phyloP scores from a whole-genome alignment of 2,888 invertebrate species.

The Philhelius pedissequus region DNA sequence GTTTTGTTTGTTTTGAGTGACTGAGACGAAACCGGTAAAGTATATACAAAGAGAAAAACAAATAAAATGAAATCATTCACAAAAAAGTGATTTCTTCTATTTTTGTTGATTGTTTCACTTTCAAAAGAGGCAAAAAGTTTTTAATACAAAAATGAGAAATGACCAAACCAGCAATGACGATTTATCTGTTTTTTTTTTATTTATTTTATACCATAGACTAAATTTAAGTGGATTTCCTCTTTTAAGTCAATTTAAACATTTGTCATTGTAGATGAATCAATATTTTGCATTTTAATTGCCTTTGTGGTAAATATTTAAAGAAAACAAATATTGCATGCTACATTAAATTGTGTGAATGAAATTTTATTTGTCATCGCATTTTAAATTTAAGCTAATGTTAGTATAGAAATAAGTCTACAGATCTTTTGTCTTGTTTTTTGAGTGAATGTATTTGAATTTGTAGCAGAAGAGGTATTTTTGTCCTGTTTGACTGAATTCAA shows the following conservation, averaged over 20 bases:
- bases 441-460: too few relatives aligned
- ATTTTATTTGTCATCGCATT: neutral
- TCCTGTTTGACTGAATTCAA: too few relatives aligned
- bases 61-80: conserved; percentile 2
- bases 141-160: neutral
- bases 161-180: neutral
- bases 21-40: neutral
- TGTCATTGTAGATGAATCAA: neutral
- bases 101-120: conserved; percentile 61
- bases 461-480: too few relatives aligned
- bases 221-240: neutral
- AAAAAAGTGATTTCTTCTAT: conserved; percentile 31
- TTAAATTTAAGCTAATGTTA: too few relatives aligned
- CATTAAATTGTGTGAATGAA: neutral
- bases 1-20: neutral
- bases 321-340: neutral
- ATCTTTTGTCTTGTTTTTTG: too few relatives aligned
- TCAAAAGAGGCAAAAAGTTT: neutral
- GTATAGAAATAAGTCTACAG: too few relatives aligned
- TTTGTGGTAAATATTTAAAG: neutral
- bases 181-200: neutral
- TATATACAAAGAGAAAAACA: neutral
- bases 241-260: neutral
- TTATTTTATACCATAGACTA: neutral
- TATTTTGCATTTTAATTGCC: neutral